These are phyloP conservation scores for Pelecanoides urinatrix DNA, from an alignment of 2,113 vertebrate species.

Conservation along the genomic window DNA sequence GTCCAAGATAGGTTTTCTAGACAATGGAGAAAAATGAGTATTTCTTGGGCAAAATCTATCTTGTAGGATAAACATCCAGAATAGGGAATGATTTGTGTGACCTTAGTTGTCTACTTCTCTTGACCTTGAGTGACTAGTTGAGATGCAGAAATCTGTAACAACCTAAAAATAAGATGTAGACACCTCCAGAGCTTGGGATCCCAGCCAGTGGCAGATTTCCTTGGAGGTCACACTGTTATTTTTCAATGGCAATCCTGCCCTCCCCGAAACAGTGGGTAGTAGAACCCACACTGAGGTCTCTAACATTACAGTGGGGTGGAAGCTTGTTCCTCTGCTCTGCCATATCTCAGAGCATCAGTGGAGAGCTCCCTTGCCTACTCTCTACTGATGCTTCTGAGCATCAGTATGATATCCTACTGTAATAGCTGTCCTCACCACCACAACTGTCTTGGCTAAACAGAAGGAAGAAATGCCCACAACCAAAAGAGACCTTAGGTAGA, in stretches of 20 bases:
- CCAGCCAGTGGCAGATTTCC: not conserved
- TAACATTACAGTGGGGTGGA: not conserved
- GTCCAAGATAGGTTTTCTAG: not conserved
- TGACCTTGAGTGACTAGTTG: not conserved
- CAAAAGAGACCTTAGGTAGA: not conserved
- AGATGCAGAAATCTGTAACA: not conserved
- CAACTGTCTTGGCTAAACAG: not conserved
- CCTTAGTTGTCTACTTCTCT: not conserved
- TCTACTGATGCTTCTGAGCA: not conserved
- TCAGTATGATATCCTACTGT: not conserved
- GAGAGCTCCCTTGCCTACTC: not conserved
- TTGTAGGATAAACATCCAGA: not conserved
- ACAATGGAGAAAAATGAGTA: not conserved
- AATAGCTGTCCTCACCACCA: not conserved
- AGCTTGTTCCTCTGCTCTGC: not conserved
- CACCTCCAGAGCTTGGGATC: not conserved
- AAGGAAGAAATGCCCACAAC: not conserved
- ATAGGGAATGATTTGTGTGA: fast-evolving
- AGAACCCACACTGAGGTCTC: not conserved
- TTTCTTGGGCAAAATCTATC: not conserved
- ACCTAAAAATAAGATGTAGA: not conserved
- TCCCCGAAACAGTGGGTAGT: not conserved
- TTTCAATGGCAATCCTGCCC: not conserved
- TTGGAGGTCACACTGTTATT: not conserved
- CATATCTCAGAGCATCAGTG: not conserved